These are phyloP conservation scores for Bos indicus DNA, from an alignment of 2,113 vertebrate genomes.

Conservation along the genomic window DNA sequence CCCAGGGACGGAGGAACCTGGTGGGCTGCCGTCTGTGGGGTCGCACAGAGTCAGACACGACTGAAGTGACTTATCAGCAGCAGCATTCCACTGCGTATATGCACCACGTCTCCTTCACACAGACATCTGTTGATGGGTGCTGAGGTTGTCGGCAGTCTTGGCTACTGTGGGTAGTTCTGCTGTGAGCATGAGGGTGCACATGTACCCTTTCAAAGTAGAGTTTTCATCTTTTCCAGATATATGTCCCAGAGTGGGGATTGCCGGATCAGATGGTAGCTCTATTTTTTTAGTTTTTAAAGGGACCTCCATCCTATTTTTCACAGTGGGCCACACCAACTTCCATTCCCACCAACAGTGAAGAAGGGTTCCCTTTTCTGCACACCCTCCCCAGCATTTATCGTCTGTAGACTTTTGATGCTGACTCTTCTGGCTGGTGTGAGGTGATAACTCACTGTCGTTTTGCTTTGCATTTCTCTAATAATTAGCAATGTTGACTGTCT, in stretches of 20 bases:
- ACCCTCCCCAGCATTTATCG: not conserved
- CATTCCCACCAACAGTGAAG: not conserved
- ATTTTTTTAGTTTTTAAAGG: not conserved
- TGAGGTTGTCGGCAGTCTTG: not conserved
- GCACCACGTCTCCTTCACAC: accelerated
- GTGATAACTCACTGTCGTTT: too few relatives aligned
- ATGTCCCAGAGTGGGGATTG: not conserved
- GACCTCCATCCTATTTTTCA: not conserved
- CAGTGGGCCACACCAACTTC: accelerated
- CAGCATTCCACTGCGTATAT: accelerated
- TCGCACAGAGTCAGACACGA: accelerated
- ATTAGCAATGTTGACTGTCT: accelerated
- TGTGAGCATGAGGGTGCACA: accelerated
- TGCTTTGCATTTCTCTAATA: not conserved
- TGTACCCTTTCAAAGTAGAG: not conserved
- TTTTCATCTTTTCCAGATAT: not conserved
- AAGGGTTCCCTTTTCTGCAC: too few relatives aligned
- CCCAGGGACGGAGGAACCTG: accelerated
- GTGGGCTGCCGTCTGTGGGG: accelerated
- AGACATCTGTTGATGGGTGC: accelerated
- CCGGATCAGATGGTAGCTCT: not conserved
- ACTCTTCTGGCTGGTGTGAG: too few relatives aligned
- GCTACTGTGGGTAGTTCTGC: too few relatives aligned
- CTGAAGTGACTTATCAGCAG: too few relatives aligned
- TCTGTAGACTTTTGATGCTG: not conserved